These are phyloP conservation scores for Athalia cordata DNA, from an alignment of 2,888 invertebrate genomes.

Conservation along the genomic window DNA sequence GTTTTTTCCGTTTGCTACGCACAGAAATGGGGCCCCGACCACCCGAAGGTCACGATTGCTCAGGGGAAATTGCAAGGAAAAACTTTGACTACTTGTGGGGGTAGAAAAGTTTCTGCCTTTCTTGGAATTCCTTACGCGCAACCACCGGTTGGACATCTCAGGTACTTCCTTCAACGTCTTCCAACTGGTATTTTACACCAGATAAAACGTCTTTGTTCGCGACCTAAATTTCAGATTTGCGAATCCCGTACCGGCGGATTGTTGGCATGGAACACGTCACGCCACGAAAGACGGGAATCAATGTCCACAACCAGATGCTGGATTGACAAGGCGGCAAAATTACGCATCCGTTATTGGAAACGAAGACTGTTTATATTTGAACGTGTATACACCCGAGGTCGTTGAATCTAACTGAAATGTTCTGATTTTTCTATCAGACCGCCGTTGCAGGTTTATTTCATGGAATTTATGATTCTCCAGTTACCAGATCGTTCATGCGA, in stretches of 20 bases:
- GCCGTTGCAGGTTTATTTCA: background rate
- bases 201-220: background rate
- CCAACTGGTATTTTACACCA: background rate
- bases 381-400: conserved; percentile 32
- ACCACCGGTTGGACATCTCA: conserved; percentile 26
- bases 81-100: background rate
- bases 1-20: too few species aligned
- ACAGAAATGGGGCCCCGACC: too few species aligned
- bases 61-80: conserved; percentile 21
- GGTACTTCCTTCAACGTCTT: background rate
- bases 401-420: background rate
- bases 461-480: background rate
- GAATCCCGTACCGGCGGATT: background rate
- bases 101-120: conserved; percentile 16
- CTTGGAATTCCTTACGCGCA: conserved; percentile 23
- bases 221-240: background rate
- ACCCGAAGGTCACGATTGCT: conserved; percentile 14
- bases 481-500: background rate
- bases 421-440: background rate
- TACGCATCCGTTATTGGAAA: background rate
- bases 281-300: background rate
- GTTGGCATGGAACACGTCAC: conserved; percentile 18
- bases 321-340: too few species aligned
- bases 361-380: conserved; percentile 33
- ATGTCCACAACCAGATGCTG: background rate